Conservation (phyloP, 2,888 invertebrate genomes). For the Lepetodrilus schrolli region DNA sequence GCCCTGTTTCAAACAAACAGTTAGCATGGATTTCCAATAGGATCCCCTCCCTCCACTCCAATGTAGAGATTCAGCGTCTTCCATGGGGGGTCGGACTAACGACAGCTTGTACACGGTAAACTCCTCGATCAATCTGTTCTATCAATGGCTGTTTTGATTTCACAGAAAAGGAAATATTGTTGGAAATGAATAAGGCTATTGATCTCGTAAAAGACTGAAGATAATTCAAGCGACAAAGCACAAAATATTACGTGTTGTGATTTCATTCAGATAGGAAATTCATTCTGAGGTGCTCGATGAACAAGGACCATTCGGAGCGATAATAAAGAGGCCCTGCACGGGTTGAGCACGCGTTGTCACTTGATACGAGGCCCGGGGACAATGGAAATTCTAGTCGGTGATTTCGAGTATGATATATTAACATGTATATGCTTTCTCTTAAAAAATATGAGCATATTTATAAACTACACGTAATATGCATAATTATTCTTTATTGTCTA, state of each 20-base stretch:
- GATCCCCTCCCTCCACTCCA: background rate
- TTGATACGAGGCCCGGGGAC: background rate
- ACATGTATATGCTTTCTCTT: no score
- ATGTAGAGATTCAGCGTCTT: background rate
- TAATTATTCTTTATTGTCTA: no score
- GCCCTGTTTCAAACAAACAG: background rate
- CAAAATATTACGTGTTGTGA: constrained; percentile 19
- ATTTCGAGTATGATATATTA: no score
- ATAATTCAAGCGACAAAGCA: constrained; percentile 3
- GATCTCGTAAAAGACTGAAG: background rate
- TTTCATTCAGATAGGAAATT: constrained; percentile 14
- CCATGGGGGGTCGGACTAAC: constrained; percentile 6
- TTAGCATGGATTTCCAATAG: constrained; percentile 16
- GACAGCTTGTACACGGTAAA: constrained; percentile 10
- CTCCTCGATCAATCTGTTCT: background rate
- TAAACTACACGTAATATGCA: no score
- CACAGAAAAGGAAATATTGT: constrained; percentile 20
- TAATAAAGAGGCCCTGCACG: background rate
- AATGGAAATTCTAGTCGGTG: background rate
- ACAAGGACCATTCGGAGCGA: background rate
- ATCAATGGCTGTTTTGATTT: constrained; percentile 21
- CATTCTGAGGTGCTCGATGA: background rate
- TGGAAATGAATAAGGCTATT: constrained; percentile 8
- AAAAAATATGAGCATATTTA: no score
- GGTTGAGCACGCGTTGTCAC: constrained; percentile 8